Evolutionary conservation across 2,888 invertebrate species (phyloP).

Genomic region (Eristalis intricaria): DNA sequence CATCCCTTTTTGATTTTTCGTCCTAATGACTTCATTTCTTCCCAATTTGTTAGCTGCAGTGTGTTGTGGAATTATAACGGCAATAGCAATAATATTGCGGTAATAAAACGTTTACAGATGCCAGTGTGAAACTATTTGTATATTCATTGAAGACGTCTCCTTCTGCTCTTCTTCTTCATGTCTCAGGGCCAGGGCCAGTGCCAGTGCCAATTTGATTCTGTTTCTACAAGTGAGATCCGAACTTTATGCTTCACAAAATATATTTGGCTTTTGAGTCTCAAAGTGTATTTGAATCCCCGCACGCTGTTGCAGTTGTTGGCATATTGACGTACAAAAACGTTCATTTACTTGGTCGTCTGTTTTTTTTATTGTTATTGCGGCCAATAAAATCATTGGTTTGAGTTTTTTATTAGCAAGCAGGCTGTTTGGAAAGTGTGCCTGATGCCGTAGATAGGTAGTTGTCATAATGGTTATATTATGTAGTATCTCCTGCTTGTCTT

Average conservation of each 20-base stretch:
- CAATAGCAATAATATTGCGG: conserved; percentile 68
- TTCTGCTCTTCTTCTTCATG: neutral
- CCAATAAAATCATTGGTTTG: conserved; percentile 58
- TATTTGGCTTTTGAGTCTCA: conserved; percentile 24
- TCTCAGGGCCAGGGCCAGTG: neutral
- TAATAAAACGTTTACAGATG: conserved; percentile 57
- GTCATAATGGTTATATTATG: conserved; percentile 14
- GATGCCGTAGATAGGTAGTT: conserved; percentile 19
- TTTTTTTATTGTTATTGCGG: conserved; percentile 55
- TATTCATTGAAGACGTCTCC: conserved; percentile 2
- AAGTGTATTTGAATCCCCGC: neutral
- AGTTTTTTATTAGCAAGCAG: conserved; percentile 50
- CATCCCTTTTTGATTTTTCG: conserved; percentile 51
- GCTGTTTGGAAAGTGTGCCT: neutral
- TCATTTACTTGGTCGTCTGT: conserved; percentile 61
- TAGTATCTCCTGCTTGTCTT: neutral
- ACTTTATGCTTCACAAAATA: conserved; percentile 31
- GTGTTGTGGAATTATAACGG: conserved; percentile 55
- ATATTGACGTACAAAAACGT: conserved; percentile 46
- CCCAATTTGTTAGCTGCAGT: conserved; percentile 56
- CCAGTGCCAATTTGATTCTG: neutral
- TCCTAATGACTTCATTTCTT: conserved; percentile 70
- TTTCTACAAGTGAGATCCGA: conserved; percentile 45
- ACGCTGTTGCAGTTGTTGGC: conserved; percentile 7
- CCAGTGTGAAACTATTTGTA: conserved; percentile 66